Evolutionary conservation across 2,113 vertebrate species (phyloP), one percentile per base, ranked within the genome.

Genomic region (Porphyrio hochstetteri): DNA sequence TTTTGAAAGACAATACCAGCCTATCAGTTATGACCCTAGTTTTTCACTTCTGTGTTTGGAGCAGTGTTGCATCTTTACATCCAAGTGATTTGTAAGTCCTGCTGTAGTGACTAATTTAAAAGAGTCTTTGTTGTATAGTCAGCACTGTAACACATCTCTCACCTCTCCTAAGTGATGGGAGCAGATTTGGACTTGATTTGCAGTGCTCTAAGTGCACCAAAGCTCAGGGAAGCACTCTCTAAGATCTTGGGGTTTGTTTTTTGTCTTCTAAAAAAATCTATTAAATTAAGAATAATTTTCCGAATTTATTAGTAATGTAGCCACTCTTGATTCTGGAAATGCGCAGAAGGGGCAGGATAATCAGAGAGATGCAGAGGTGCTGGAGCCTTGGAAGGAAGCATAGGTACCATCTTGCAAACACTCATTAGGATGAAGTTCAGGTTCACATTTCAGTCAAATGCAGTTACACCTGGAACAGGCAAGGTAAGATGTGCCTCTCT

Each of bases 61-160:
- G 65, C 67, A 72, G 53, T 44, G 65, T 67, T 78, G 84, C 67
- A 74, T 38, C 55, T 92, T 89, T 88, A 65, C 25, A 64, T 68
- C 53, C 50, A 56, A 71, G 35, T 88, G 65, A 90, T 90, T 84
- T 95, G 72, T 81, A 88, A 78, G 50, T 74, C 91, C 35, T 88
- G 44, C 68, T 78, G 35, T 64, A 59, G 71, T 94, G 83, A 95
- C 95, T 95, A 94, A 94, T 95, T 96, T 70, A 89, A 8, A 72
- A 74, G 63, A 69, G 68, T 44, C 82, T 94, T 80, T 87, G 87
- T 78, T 91, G 80, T 69, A 13, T 36, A 82, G 81, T 92, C 92
- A 88, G 90, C 81, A 69, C 25, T 75, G 72, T 59, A 52, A 61
- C 56, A 12, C 31, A 79, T 89, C 76, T 90, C 74, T 90, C 89